Evolutionary conservation across 2,797 vertebrate genomes (phyloP).

Genomic region (Buceros bicornis): DNA sequence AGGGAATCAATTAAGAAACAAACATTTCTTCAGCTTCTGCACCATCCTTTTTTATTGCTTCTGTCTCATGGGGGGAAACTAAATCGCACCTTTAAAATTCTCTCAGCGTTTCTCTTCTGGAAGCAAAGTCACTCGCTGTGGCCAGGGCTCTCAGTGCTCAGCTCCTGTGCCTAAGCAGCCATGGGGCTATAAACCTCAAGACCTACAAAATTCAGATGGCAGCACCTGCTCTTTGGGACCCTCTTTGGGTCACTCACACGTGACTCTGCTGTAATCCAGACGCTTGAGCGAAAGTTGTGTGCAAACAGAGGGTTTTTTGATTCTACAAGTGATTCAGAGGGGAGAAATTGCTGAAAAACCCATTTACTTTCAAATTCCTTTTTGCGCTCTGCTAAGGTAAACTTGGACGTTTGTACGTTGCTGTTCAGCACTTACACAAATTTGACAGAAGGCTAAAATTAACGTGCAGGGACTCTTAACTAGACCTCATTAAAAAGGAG

Average conservation of each 20-base stretch:
- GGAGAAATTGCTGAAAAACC: background rate
- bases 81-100: slow-evolving; percentile 10
- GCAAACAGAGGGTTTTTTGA: background rate
- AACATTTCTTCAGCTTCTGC: background rate
- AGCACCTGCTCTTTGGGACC: background rate
- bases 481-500: background rate
- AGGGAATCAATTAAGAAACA: slow-evolving; percentile 17
- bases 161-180: background rate
- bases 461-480: background rate
- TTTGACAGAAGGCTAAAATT: background rate
- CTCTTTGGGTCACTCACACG: background rate
- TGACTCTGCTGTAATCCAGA: background rate
- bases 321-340: background rate
- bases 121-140: background rate
- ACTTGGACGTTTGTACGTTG: background rate
- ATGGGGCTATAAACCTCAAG: background rate
- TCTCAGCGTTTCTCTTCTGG: background rate
- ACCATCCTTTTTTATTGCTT: background rate
- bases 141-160: background rate
- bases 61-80: background rate
- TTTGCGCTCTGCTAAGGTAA: background rate
- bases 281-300: background rate
- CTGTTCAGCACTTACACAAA: background rate
- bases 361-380: background rate
- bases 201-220: background rate